Percentiles rank a stretch among this genome's conserved stretches.
Conservation (phyloP, 1,140 invertebrate species). For the Drosophila sturtevanti region DNA sequence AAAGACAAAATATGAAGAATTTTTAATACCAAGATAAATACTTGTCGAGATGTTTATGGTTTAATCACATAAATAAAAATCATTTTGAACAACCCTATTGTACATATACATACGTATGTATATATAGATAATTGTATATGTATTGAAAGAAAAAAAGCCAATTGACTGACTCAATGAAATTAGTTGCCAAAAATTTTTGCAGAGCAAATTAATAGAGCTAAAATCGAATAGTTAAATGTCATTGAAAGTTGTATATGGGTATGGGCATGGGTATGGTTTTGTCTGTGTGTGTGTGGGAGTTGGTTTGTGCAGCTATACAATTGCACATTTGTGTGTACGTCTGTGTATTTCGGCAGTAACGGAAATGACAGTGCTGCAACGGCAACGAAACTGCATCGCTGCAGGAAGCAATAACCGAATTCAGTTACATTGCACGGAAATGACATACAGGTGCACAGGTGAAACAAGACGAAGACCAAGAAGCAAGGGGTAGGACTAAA, state of each 20-base stretch:
- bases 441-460: slow-evolving; percentile 37
- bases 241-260: slow-evolving; percentile 21
- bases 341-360: slow-evolving; percentile 32
- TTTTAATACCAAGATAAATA: too few relatives aligned
- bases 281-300: not conserved
- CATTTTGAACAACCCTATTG: not conserved
- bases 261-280: not conserved
- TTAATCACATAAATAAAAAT: too few relatives aligned
- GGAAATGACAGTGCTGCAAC: slow-evolving; percentile 59
- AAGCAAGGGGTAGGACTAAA: not conserved
- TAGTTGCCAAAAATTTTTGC: slow-evolving; percentile 24
- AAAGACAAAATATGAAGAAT: too few relatives aligned
- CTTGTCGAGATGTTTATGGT: too few relatives aligned
- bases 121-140: too few relatives aligned
- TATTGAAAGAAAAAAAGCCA: slow-evolving; percentile 9
- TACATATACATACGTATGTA: not conserved
- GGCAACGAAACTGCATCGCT: slow-evolving; percentile 37
- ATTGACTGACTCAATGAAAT: slow-evolving; percentile 11
- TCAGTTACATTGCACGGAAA: slow-evolving; percentile 62
- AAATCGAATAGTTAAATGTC: slow-evolving; percentile 36
- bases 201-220: slow-evolving; percentile 48
- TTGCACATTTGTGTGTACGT: slow-evolving; percentile 14
- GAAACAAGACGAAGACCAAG: not conserved
- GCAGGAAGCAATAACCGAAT: slow-evolving; percentile 63
- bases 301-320: not conserved